These are phyloP conservation scores for Rhagophthalmus giganteus DNA, from an alignment of 2,888 invertebrate genomes.

Conservation along the genomic window DNA sequence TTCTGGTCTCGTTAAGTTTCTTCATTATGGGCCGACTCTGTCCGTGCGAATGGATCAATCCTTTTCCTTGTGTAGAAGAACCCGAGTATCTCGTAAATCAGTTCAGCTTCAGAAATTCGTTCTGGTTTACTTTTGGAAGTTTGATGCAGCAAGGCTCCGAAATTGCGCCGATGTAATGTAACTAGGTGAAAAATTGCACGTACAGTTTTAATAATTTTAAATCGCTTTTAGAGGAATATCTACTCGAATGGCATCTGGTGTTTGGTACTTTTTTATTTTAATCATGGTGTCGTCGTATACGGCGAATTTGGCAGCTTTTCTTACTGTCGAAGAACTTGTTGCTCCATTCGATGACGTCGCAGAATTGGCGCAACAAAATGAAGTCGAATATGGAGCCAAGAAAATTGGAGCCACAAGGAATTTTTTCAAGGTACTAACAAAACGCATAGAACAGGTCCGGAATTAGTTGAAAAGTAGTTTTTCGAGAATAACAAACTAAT, in stretches of 20 bases:
- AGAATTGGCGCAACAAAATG: conserved; percentile 72
- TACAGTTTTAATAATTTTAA: neutral
- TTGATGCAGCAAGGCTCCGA: conserved; percentile 69
- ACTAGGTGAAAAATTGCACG: neutral
- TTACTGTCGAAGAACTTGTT: conserved; percentile 77
- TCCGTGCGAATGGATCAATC: conserved; percentile 69
- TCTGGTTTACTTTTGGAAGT: conserved; percentile 69
- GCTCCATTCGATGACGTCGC: conserved; percentile 76
- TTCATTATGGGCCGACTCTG: conserved; percentile 64
- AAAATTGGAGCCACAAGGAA: conserved; percentile 81
- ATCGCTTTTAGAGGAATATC: conserved; percentile 79
- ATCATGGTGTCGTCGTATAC: conserved; percentile 89
- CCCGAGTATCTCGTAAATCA: conserved; percentile 66
- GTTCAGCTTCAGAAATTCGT: conserved; percentile 63
- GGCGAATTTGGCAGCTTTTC: conserved; percentile 87
- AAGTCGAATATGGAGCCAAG: conserved; percentile 88
- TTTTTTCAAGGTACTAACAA: conserved; percentile 73
- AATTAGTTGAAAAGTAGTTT: too few species aligned
- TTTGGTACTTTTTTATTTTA: conserved; percentile 90
- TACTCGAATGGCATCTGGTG: conserved; percentile 84
- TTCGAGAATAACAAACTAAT: too few species aligned
- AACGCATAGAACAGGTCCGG: too few species aligned
- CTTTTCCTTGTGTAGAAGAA: conserved; percentile 64
- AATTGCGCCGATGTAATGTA: conserved; percentile 68
- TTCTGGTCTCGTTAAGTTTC: conserved; percentile 65